Conservation (phyloP, 2,797 vertebrate species). For the Ibycter americanus region DNA sequence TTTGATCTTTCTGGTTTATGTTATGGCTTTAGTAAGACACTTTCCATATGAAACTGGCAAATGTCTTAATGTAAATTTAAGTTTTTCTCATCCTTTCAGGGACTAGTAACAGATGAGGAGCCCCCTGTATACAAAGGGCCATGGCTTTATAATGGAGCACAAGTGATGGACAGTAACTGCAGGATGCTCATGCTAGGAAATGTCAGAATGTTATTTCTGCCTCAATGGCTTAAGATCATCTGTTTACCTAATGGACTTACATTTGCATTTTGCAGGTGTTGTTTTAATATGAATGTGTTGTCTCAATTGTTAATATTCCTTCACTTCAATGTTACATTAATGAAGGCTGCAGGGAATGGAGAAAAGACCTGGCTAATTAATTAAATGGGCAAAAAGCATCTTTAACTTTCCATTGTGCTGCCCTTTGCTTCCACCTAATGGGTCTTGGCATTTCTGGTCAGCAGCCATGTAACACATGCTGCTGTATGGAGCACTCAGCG, state of each 20-base stretch:
- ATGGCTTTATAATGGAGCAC: neutral
- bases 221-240: conserved; percentile 26
- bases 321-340: conserved; percentile 25
- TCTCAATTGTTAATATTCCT: conserved; percentile 52
- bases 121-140: neutral
- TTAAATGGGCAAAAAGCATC: conserved; percentile 55
- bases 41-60: conserved; percentile 24
- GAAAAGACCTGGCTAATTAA: conserved; percentile 45
- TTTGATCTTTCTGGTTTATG: conserved; percentile 54
- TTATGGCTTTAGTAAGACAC: neutral
- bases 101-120: neutral
- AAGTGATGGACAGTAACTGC: neutral
- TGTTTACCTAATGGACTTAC: conserved; percentile 41
- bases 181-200: conserved; percentile 26
- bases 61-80: conserved; percentile 14
- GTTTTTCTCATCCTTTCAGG: conserved; percentile 12
- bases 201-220: conserved; percentile 58
- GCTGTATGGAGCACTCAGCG: conserved; percentile 9
- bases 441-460: conserved; percentile 53
- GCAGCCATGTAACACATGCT: conserved; percentile 13
- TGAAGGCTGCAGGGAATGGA: conserved; percentile 39
- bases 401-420: conserved; percentile 40
- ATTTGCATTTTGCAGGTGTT: conserved; percentile 63
- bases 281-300: conserved; percentile 48
- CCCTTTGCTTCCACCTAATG: conserved; percentile 28